Base-by-base conservation (phyloP, 2,888 invertebrate species). In the Drosophila formosana region DNA sequence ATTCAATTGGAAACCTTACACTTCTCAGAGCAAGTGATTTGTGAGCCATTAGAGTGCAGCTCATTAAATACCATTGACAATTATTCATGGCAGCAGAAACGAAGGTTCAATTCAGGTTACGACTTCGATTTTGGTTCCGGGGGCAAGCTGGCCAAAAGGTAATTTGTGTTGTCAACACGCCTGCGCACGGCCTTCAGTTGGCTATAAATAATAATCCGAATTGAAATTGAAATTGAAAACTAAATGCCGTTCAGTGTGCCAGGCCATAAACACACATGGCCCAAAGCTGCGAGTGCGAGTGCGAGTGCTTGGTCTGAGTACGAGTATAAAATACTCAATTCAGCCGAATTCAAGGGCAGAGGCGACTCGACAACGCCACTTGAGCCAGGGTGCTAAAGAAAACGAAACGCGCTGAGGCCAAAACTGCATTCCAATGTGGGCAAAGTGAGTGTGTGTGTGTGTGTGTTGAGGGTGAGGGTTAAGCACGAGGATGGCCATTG, bases 381-480 rank as follows among this genome's bases (percentile, higher is more conserved):
- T 47, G 70, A 72, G 18, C 18, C 18, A 18, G 83, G 78, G 75
- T 78, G 80, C 53, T 25, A 34, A 46, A 46, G 57, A 13, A 61
- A 41, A 23, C 41, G 7, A 32, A 26, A 39, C 11, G 45, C n/a
- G 37, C 4, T 43, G 28, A 37, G 66, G 51, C 34, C 37, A 55
- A 69, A 79, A 80, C 65, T 80, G 80, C 85, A 85, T 85, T 82
- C 70, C 80, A 82, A 75, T 70, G 71, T 71, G 72, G 62, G 47
- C 60, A 34, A 58, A 34, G 13, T 58, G 34, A 3, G 37, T 39
- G 41, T 49, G 53, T 30, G 28, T 34, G 34, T 34, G 34, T 34
- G 26, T 26, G 26, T 26, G 52, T 50, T 58, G 66, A 61, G 71
- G 64, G 61, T 80, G 75, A 79, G 64, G 83, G 72, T 39, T 64